Base-by-base conservation (phyloP, 2,888 invertebrate genomes). In the Notocelia uddmanniana region DNA sequence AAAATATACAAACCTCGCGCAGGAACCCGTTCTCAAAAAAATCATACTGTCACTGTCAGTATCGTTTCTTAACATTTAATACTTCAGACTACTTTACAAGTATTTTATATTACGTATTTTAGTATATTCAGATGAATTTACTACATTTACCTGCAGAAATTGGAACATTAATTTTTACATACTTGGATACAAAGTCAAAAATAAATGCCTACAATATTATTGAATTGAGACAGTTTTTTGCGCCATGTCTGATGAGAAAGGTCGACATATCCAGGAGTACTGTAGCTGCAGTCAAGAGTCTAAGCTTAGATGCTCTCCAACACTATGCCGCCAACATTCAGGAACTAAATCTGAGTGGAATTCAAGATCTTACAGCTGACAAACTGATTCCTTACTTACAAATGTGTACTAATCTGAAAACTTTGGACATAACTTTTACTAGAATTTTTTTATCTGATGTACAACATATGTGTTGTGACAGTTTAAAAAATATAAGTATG, bases 391-490 rank as follows among this genome's bases (percentile, higher is more conserved):
- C 76, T 0, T 75, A 80, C 57, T 75, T 81, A 13, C 50, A 69
- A 23, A 75, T 59, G 75, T 82, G 84, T 58, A 59, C 71, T 1
- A 78, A 79, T 18, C 69, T 86, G 3, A 78, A 77, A 75, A 75
- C 78, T 19, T 74, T 86, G 48, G 85, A 86, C 48, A 59, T 86
- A n/a, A 82, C 85, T 0, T 86, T 81, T 54, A 85, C 85, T 2
- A 77, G 80, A 1, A 80, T 85, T n/a, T 81, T 81, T 57, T 64
- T 86, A 60, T 73, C 79, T 13, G 83, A 85, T 68, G 71, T 85
- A 11, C 64, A 68, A 52, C 76, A 81, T 11, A 76, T 85, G 50
- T 84, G 83, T 62, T 81, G 83, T 0, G 57, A 73, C 52, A 74
- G 75, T 57, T 77, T 85, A 19, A 81, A 79, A 68, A 79, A 77